These are phyloP conservation scores for Aphidoletes aphidimyza DNA, from an alignment of 2,888 invertebrate genomes.

Conservation along the genomic window DNA sequence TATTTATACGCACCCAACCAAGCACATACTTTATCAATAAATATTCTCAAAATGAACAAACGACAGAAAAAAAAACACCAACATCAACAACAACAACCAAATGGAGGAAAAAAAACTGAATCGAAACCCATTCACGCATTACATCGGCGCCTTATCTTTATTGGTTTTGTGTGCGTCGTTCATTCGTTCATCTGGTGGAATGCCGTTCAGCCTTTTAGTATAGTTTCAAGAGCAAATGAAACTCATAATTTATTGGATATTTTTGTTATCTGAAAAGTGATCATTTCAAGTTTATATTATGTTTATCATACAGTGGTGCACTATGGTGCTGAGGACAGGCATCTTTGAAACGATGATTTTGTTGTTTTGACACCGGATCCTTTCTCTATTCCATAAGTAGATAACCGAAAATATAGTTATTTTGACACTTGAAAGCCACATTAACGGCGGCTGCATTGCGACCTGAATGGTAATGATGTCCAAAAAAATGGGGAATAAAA, in stretches of 20 bases:
- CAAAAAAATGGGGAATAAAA: not conserved
- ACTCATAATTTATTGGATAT: constrained; percentile 54
- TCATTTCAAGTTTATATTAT: constrained; percentile 50
- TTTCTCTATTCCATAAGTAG: not conserved
- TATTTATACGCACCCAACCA: constrained; percentile 23
- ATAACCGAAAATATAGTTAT: constrained; percentile 13
- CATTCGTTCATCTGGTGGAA: not conserved
- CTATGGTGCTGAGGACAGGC: not conserved
- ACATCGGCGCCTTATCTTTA: constrained; percentile 54
- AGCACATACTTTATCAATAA: constrained; percentile 21
- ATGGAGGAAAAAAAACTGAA: not conserved
- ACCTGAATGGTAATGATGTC: constrained; percentile 29
- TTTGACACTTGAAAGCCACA: constrained; percentile 35
- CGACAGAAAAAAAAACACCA: not conserved
- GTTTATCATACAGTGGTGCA: constrained; percentile 38
- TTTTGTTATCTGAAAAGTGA: constrained; percentile 48
- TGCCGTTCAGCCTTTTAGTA: constrained; percentile 1
- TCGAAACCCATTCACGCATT: constrained; percentile 40
- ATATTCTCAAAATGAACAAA: not conserved
- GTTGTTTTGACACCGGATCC: not conserved
- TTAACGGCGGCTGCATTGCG: constrained; percentile 9
- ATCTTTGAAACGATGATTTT: not conserved
- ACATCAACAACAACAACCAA: too few species aligned
- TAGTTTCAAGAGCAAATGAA: constrained; percentile 52
- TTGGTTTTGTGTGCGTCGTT: constrained; percentile 22